Evolutionary conservation across 2,113 vertebrate species (phyloP).

Genomic region (Rhabdornis inornatus): DNA sequence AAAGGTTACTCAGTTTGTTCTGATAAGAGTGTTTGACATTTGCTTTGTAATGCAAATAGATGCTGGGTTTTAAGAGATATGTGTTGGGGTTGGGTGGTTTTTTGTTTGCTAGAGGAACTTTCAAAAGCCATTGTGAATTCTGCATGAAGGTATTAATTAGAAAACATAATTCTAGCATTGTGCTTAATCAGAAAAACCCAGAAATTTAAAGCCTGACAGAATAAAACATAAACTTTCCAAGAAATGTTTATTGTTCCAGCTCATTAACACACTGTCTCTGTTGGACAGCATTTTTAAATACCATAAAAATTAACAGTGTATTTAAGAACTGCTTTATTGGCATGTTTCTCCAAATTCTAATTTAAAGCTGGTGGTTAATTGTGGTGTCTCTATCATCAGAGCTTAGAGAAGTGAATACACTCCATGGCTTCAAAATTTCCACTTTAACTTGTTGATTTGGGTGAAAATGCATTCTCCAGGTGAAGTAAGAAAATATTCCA

Average conservation of each 20-base stretch:
- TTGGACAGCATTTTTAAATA: slow-evolving; percentile 67
- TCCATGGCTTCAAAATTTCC: not conserved
- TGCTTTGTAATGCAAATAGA: slow-evolving; percentile 28
- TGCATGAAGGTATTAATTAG: slow-evolving; percentile 38
- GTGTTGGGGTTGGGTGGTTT: not conserved
- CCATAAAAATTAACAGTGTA: slow-evolving; percentile 73
- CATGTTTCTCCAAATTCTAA: slow-evolving; percentile 62
- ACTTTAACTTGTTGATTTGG: not conserved
- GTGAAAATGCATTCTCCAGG: not conserved
- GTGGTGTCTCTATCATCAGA: slow-evolving; percentile 5
- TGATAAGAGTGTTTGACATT: not conserved
- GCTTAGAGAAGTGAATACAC: slow-evolving; percentile 17
- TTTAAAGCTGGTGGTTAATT: slow-evolving; percentile 65
- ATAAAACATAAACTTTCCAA: slow-evolving; percentile 64
- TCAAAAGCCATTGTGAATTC: slow-evolving; percentile 30
- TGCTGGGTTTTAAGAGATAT: not conserved
- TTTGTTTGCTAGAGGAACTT: slow-evolving; percentile 19
- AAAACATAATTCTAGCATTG: slow-evolving; percentile 23
- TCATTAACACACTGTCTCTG: slow-evolving; percentile 68
- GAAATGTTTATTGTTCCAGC: slow-evolving; percentile 70
- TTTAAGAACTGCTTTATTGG: slow-evolving; percentile 72
- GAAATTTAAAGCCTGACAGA: slow-evolving; percentile 59
- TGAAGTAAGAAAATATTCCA: not conserved
- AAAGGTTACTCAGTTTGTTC: not conserved
- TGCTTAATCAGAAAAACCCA: slow-evolving; percentile 43